These are phyloP conservation scores for Neosilurus mollespiculum DNA, from an alignment of 2,797 vertebrate genomes.

Conservation along the genomic window DNA sequence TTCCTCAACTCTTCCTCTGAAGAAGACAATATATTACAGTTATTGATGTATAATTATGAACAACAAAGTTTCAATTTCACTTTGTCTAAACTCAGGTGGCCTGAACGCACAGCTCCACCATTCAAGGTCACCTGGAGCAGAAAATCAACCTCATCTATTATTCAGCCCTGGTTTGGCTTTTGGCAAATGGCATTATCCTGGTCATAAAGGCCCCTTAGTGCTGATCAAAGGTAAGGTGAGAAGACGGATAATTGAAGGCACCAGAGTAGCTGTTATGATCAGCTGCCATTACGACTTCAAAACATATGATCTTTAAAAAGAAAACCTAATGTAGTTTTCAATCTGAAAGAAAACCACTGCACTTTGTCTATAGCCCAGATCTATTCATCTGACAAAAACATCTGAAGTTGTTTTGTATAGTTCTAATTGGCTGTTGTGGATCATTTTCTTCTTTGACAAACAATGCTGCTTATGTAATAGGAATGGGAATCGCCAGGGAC, in stretches of 20 bases:
- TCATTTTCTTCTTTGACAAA: neutral
- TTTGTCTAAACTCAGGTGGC: neutral
- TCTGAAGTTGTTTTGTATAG: neutral
- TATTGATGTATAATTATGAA: neutral
- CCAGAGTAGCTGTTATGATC: neutral
- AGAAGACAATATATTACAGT: neutral
- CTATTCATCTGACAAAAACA: neutral
- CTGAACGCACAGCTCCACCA: neutral
- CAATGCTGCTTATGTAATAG: neutral
- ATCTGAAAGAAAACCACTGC: neutral
- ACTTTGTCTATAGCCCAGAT: neutral
- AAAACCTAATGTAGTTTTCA: neutral
- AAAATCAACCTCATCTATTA: slow-evolving; percentile 1
- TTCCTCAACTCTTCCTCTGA: slow-evolving; percentile 95
- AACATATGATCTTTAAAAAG: neutral
- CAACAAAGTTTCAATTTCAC: neutral
- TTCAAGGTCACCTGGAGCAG: neutral
- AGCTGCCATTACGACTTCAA: neutral
- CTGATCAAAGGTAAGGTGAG: neutral
- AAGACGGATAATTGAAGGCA: neutral
- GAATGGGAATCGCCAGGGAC: no score
- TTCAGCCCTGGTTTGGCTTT: neutral
- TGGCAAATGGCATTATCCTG: neutral
- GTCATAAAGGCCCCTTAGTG: neutral
- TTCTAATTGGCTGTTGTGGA: neutral